Evolutionary conservation across 2,797 vertebrate genomes (phyloP).

Genomic region (Malurus splendens): DNA sequence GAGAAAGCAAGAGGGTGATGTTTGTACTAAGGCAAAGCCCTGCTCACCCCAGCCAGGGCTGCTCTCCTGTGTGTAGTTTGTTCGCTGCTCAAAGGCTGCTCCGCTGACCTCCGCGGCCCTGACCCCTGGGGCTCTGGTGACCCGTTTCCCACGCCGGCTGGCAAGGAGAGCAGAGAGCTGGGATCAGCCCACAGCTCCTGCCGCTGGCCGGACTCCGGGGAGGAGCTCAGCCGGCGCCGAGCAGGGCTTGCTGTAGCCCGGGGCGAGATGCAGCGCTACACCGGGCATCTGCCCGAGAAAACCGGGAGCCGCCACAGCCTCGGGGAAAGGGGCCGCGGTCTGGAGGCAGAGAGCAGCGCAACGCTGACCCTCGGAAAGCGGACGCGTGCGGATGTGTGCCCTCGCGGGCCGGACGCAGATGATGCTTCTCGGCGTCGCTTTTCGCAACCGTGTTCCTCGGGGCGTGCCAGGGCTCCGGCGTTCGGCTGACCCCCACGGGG

Average conservation of each 20-base stretch:
- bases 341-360: not conserved
- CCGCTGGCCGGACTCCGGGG: not conserved
- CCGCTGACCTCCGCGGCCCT: accelerated
- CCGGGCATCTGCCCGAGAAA: not conserved
- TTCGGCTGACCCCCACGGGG: accelerated
- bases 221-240: not conserved
- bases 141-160: not conserved
- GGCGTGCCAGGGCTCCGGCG: not conserved
- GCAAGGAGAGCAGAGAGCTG: not conserved
- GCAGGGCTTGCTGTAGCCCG: accelerated
- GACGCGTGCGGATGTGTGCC: not conserved
- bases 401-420: not conserved
- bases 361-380: not conserved
- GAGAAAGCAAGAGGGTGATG: not conserved
- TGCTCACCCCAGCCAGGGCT: accelerated
- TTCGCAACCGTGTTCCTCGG: not conserved
- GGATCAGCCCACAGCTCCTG: not conserved
- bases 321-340: not conserved
- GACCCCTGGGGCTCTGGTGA: not conserved
- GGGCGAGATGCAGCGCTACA: not conserved
- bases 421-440: not conserved
- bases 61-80: not conserved
- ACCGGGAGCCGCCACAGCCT: accelerated
- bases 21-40: not conserved
- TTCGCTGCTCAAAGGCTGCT: not conserved